Evolutionary conservation across 2,113 vertebrate species (phyloP), one percentile per base, ranked within the genome.

Genomic region (Melospiza melodia): DNA sequence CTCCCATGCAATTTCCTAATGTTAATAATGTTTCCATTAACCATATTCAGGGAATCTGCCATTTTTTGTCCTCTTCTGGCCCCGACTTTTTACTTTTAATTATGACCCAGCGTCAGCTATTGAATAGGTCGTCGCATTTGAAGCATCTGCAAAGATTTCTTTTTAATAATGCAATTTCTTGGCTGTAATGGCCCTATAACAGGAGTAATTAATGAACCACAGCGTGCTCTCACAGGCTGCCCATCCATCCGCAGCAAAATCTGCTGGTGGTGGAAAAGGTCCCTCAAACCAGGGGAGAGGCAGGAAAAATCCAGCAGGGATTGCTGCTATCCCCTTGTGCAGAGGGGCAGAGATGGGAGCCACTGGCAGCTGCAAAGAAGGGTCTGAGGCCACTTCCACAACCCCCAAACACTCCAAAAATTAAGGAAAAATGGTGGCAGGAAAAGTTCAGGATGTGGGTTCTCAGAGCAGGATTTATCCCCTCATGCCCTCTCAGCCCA

Each of bases 81-180:
- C 97, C 69, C 12, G 89, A 84, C 84, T 94, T 97, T 91, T 95
- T 88, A 57, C 82, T 91, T 94, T 95, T 96, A 95, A 97, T 97
- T 97, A 97, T 79, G 94, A 92, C 93, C 97, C 83, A 22, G 94
- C 87, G 95, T 55, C 84, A 94, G 94, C 65, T 74, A 73, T 94
- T 83, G 97, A 97, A 94, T 65, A 68, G 86, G 90, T 44, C 90
- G 94, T 90, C 22, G 87, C 93, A 80, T 97, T 87, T 92, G 71
- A 94, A 94, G 63, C 24, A 51, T 92, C 97, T 94, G 55, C 88
- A 7, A 95, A 97, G 96, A 92, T 85, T 96, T 90, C 96, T 90
- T 95, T 90, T 95, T 97, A 97, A 97, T 96, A 94, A 97, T 74
- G 78, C 90, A 61, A 90, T 93, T 72, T 75, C 66, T 39, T 25